Conservation (phyloP, 1,140 invertebrate genomes). For the Drosophila biarmipes region DNA sequence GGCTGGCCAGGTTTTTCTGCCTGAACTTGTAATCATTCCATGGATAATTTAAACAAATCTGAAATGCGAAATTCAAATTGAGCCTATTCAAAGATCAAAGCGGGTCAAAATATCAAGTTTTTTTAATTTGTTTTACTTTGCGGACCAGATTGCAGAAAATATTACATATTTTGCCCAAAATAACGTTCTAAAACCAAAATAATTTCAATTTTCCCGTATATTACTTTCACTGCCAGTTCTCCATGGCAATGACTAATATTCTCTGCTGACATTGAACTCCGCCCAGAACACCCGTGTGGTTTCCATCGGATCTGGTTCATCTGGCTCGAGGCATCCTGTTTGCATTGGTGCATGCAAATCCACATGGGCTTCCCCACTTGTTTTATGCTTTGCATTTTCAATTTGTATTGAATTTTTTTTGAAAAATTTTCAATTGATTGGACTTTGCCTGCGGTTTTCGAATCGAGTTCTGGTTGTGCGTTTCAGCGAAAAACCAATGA, state of each 20-base stretch:
- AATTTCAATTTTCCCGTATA: no score
- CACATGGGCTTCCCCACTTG: conserved; percentile 9
- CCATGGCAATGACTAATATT: conserved; percentile 2
- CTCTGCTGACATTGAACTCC: not conserved
- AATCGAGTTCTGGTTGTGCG: conserved; percentile 6
- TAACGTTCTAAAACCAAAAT: no score
- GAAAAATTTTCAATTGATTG: conserved; percentile 26
- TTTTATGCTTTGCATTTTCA: conserved; percentile 14
- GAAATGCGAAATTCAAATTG: not conserved
- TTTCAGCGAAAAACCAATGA: conserved; percentile 57
- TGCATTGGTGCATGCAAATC: conserved; percentile 46
- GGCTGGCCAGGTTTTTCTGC: conserved; percentile 7
- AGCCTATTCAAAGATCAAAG: not conserved
- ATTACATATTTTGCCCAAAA: no score
- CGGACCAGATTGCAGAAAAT: no score
- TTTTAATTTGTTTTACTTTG: no score
- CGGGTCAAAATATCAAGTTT: no score
- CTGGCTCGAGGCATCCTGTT: conserved; percentile 26
- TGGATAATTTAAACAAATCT: not conserved
- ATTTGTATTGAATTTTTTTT: not conserved
- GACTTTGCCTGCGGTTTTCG: conserved; percentile 1
- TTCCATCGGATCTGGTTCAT: conserved; percentile 21
- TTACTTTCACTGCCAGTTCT: not conserved
- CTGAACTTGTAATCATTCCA: not conserved
- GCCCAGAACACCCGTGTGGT: conserved; percentile 8